Conservation (phyloP, 2,797 vertebrate genomes). For the Tokudaia muenninki region DNA sequence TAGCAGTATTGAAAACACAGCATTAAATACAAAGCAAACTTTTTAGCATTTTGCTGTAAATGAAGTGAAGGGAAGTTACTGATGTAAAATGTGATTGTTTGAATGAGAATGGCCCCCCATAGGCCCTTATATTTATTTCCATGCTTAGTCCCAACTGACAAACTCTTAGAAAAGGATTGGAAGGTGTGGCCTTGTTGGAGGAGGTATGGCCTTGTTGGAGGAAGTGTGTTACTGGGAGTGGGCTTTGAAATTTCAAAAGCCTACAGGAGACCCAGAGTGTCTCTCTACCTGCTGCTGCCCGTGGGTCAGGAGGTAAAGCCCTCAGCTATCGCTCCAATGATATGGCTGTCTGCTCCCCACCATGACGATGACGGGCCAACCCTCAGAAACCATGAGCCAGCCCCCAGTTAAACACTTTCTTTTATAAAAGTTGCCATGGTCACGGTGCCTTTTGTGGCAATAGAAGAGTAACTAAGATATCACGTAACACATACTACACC, state of each 20-base stretch:
- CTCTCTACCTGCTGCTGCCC: not conserved
- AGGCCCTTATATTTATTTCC: not conserved
- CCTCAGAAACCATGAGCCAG: not conserved
- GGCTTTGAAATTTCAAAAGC: not conserved
- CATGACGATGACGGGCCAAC: not conserved
- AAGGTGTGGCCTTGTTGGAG: not conserved
- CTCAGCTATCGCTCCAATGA: not conserved
- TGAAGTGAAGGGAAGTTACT: slow-evolving; percentile 87
- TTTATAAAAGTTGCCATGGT: not conserved
- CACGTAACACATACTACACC: slow-evolving; percentile 87
- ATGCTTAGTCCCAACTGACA: not conserved
- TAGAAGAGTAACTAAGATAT: slow-evolving; percentile 20
- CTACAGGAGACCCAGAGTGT: too few relatives aligned
- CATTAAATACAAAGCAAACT: slow-evolving; percentile 85
- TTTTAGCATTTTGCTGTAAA: slow-evolving; percentile 89
- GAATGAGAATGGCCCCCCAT: not conserved
- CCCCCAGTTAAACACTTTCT: not conserved
- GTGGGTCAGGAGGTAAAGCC: not conserved
- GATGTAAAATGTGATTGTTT: slow-evolving; percentile 67
- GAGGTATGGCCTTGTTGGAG: not conserved
- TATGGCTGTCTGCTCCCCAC: not conserved
- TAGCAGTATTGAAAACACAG: slow-evolving; percentile 85
- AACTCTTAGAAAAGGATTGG: not conserved
- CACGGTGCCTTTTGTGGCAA: not conserved
- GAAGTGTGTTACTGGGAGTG: not conserved